Conservation (phyloP, 2,797 vertebrate genomes). For the Pseudochaenichthys georgianus region DNA sequence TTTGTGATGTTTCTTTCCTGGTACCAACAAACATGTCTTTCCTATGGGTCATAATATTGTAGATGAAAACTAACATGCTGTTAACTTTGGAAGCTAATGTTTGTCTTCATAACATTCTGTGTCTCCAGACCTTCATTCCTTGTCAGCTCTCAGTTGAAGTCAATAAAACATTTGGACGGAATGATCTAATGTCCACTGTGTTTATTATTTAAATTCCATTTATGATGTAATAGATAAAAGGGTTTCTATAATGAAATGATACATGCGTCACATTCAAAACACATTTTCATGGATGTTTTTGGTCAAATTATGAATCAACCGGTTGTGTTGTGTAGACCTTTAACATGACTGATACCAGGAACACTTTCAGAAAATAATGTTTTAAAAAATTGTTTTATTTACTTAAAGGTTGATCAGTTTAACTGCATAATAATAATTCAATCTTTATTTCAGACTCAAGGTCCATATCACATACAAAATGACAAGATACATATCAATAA, state of each 20-base stretch:
- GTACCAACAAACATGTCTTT: too few relatives aligned
- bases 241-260: background rate
- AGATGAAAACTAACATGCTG: too few relatives aligned
- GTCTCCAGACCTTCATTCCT: background rate
- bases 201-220: background rate
- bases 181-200: slow-evolving; percentile 5
- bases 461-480: too few relatives aligned
- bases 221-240: background rate
- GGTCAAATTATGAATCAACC: too few relatives aligned
- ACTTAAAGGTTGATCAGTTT: too few relatives aligned
- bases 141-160: background rate
- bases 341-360: background rate
- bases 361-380: too few relatives aligned
- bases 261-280: background rate
- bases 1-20: background rate
- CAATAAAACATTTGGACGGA: background rate
- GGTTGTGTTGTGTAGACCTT: background rate
- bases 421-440: too few relatives aligned
- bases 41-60: background rate
- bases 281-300: background rate
- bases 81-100: too few relatives aligned
- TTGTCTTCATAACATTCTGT: too few relatives aligned
- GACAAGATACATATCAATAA: too few relatives aligned
- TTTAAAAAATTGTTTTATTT: too few relatives aligned
- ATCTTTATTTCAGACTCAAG: too few relatives aligned